Base-by-base conservation (phyloP, 2,113 vertebrate species). In the Callospermophilus lateralis region DNA sequence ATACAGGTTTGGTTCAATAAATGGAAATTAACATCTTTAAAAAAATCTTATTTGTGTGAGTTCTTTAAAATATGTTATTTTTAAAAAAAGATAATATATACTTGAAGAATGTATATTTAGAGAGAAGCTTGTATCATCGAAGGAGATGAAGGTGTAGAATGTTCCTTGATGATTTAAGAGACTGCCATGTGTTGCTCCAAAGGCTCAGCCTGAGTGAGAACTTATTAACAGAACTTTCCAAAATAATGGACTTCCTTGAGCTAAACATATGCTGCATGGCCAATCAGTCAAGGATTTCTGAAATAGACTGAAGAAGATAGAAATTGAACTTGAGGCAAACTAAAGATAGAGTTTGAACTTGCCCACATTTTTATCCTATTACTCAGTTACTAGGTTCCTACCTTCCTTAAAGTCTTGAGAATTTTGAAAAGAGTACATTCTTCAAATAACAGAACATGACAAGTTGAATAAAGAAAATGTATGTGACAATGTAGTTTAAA, bases 391-490 rank as follows among this genome's bases (percentile, higher is more conserved):
- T 89, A 70, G 5, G 3, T 26, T 89, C 15, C 55, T 76, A 68
- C 28, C 73, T 65, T 80, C 32, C 74, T 80, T 87, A 53, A 87
- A 22, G 26, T 10, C 68, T 39, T 93, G 24, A 87, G 37, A 95
- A 87, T 67, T 16, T 67, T 92, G 55, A 76, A 24, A 92, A 89
- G 26, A 26, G 32, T 48, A 68, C 1, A 30, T 28, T 55, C 8
- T 76, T 92, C 55, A 92, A 58, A 89, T 95, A 63, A 32, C 51
- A 89, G 10, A 89, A 20, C n/a, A 30, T 34, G 39, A 84, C 51
- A 51, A 39, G 74, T 68, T 51, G 63, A 20, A 28, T 89, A 83
- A 88, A 78, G 39, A 26, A 37, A 92, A 45, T 55, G 53, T 58
- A 58, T 22, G 4, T 72, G 28, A 34, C 51, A 12, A 83, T 77